Evolutionary conservation across 2,797 vertebrate genomes (phyloP).

Genomic region (Cephalopachus bancanus): DNA sequence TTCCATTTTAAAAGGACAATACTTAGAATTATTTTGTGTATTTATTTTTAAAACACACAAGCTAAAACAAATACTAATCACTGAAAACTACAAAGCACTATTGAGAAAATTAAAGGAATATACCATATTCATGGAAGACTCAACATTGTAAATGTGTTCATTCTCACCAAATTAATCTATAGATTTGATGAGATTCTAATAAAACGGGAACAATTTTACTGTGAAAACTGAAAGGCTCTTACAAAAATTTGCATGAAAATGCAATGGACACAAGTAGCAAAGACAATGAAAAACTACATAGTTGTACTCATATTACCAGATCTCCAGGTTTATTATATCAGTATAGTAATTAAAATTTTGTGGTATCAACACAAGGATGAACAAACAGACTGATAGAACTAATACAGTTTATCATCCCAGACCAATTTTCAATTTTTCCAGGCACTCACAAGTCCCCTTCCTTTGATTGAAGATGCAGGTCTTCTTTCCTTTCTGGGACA

Average conservation of each 20-base stretch:
- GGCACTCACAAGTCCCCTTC: not conserved
- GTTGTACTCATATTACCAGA: not conserved
- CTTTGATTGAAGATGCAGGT: not conserved
- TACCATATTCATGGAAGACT: not conserved
- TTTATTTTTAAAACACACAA: slow-evolving; percentile 46
- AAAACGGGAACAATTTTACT: not conserved
- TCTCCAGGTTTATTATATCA: not conserved
- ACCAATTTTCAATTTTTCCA: not conserved
- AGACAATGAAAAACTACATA: not conserved
- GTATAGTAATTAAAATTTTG: not conserved
- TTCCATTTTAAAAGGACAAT: not conserved
- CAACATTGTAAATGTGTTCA: not conserved
- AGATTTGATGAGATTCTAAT: not conserved
- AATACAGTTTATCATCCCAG: not conserved
- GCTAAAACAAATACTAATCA: not conserved
- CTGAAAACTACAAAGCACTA: not conserved
- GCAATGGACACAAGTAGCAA: not conserved
- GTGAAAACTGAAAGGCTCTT: not conserved
- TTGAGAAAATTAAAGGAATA: not conserved
- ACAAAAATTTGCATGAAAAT: slow-evolving; percentile 22
- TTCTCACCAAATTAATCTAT: not conserved
- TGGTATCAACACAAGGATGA: not conserved
- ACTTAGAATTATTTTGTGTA: not conserved
- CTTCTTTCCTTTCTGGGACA: not conserved
- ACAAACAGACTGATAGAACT: not conserved